Base-by-base conservation (phyloP, 2,888 invertebrate genomes). In the Drosophila lacicola region DNA sequence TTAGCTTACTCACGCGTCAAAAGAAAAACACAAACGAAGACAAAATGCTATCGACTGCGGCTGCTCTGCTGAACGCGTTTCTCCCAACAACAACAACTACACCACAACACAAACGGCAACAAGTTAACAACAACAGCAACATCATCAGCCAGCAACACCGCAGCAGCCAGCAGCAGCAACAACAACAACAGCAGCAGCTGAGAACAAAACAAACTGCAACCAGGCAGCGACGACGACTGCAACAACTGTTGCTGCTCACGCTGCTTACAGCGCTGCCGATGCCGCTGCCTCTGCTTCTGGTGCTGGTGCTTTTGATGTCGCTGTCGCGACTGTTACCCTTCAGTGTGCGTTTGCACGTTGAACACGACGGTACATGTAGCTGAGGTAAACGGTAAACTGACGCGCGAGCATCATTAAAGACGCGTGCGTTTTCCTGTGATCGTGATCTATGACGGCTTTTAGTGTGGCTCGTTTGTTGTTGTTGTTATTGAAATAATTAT, bases 341-440 rank as follows among this genome's bases (percentile, higher is more conserved):
- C 72, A 90, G 90, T 90, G 90, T 83, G 76, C 86, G 88, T 90
- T 90, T 82, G 83, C 75, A 85, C 90, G 90, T 90, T 88, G 90
- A 86, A 84, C 84, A 80, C 68, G 78, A 76, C 88, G 82, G 90
- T 82, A 74, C 76, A 62, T 57, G 25, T 19, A 50, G 47, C 41
- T 42, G 37, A 78, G 69, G 78, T 78, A 62, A 73, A 49, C 25
- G 57, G 61, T 50, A 58, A 60, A 36, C 10, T 2, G 25, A 8
- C 54, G 53, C 71, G 54, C 46, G 56, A 44, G 54, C 46, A 62
- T 49, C 61, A 56, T 53, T 46, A 51, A 49, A 68, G 47, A 49
- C 64, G 70, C 73, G 58, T 61, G 74, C 46, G 37, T 55, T 68
- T 74, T 46, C n/a, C 56, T 39, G 45, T 42, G 61, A 63, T 67